A percentile compares a stretch with the other conserved stretches of the same genome.
Evolutionary conservation across 2,797 vertebrate genomes (phyloP).

Genomic region (Acrossocheilus fasciatus): DNA sequence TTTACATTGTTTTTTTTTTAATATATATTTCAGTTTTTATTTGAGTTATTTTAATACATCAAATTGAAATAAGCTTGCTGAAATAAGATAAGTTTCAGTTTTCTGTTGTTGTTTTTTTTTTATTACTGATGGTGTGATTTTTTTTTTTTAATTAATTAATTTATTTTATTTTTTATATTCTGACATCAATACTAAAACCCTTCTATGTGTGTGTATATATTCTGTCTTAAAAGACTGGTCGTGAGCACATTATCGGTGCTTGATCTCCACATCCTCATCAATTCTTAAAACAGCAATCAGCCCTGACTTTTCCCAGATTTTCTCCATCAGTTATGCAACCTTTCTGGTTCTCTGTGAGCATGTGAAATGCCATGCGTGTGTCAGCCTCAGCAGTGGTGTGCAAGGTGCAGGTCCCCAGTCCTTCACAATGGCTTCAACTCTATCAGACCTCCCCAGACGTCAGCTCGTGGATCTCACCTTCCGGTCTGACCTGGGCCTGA

Average conservation of each 20-base stretch:
- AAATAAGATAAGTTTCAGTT: too few relatives aligned
- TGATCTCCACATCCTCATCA: constrained; percentile 8
- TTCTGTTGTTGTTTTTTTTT: neutral
- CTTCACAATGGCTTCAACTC: constrained; percentile 60
- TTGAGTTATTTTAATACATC: too few relatives aligned
- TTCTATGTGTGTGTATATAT: neutral
- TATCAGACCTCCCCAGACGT: constrained; percentile 62
- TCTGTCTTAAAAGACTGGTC: neutral
- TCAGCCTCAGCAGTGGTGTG: constrained; percentile 43
- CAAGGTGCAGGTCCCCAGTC: constrained; percentile 28
- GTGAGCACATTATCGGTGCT: neutral
- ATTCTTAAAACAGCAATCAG: neutral
- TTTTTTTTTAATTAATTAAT: too few relatives aligned
- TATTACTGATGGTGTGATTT: too few relatives aligned
- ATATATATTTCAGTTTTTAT: too few relatives aligned
- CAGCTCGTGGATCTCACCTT: constrained; percentile 43
- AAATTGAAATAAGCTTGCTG: too few relatives aligned
- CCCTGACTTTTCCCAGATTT: constrained; percentile 29
- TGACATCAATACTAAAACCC: neutral
- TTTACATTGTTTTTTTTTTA: too few relatives aligned
- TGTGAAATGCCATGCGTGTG: constrained; percentile 53
- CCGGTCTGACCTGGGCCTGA: constrained; percentile 57
- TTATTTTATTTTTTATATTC: too few relatives aligned
- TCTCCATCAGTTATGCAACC: constrained; percentile 65
- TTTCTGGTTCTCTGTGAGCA: neutral